Evolutionary conservation across 2,888 invertebrate species (phyloP).

Genomic region (Xiphydria camelus): DNA sequence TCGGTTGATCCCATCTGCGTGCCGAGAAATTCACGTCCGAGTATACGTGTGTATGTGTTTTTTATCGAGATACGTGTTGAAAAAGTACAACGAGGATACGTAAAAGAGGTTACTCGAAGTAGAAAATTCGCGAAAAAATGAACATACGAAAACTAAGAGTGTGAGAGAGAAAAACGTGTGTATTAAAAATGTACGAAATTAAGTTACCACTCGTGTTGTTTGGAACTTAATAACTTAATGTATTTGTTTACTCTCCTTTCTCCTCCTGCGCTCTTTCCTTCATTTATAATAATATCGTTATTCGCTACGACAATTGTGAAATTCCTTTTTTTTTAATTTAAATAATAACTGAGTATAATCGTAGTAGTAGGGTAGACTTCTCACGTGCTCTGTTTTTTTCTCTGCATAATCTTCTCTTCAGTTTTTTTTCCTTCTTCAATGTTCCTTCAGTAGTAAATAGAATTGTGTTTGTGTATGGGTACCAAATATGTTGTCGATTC

Average conservation of each 20-base stretch:
- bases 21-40: too few species aligned
- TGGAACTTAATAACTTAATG: conserved; percentile 50
- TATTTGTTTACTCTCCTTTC: conserved; percentile 49
- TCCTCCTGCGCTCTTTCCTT: conserved; percentile 49
- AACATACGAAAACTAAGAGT: too few species aligned
- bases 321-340: conserved; percentile 52
- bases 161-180: too few species aligned
- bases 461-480: too few species aligned
- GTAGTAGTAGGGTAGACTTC: conserved; percentile 32
- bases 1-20: too few species aligned
- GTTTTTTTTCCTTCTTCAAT: neutral
- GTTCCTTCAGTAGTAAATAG: too few species aligned
- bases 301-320: conserved; percentile 53
- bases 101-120: too few species aligned
- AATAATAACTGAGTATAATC: conserved; percentile 51
- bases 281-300: conserved; percentile 51
- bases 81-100: too few species aligned
- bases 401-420: neutral
- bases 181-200: conserved; percentile 33
- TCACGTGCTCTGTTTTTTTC: conserved; percentile 36
- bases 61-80: too few species aligned
- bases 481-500: too few species aligned
- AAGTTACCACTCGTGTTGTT: conserved; percentile 47
- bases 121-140: too few species aligned
- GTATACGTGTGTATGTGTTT: too few species aligned